Base-by-base conservation (phyloP, 2,888 invertebrate species). In the Lathronympha strigana region DNA sequence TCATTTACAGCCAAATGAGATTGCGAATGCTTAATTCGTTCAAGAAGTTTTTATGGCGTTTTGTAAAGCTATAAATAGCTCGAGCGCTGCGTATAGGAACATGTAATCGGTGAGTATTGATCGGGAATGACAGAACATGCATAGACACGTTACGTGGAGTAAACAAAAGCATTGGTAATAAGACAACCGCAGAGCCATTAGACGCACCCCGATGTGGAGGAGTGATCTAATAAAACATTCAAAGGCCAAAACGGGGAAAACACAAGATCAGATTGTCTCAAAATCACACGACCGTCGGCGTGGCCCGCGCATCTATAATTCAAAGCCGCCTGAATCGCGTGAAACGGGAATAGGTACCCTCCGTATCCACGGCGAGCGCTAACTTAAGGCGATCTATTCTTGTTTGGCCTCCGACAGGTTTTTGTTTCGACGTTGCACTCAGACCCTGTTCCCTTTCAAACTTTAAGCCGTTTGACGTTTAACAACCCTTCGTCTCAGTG, bases 201-300 rank as follows among this genome's bases (percentile, higher is more conserved):
- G 86, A 82, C 79, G 80, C 76, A 78, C 84, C 81, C 78, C 76
- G 77, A 79, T 80, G 76, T 78, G 73, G 74, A 79, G 78, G 81
- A 83, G 79, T 79, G 81, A 83, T 81, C 78, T 85, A 79, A 90
- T 92, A 88, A 92, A 92, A 88, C 78, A 92, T 92, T 91, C 91
- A 91, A 74, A 74, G 78, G 74, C 84, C 81, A 87, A 84, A 91
- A 87, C 87, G 89, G 84, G 86, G 87, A 85, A 79, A 79, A 84
- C 82, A 84, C 88, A 82, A 89, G 89, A 91, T 92, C 92, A 90
- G 88, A 90, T 92, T 90, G 91, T 90, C 92, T 90, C 87, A 86
- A 88, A 89, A 91, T 90, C 90, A 90, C 90, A 88, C 88, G 84
- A 87, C 81, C 84, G 87, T 85, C 86, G 81, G 81, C 76, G 80